Conservation (phyloP, 1,140 invertebrate species). For the Trichoplusia ni region DNA sequence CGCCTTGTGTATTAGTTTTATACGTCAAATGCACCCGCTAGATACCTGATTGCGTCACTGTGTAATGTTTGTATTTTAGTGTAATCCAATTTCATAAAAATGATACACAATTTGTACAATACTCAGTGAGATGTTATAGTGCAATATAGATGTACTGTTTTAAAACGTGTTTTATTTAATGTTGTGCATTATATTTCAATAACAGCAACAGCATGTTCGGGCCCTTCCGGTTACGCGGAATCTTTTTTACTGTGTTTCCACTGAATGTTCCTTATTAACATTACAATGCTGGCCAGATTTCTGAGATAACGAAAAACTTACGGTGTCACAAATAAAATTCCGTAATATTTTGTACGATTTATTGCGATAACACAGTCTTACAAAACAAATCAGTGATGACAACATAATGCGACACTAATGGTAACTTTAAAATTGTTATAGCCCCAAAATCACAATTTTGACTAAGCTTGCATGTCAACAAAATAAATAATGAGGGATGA, state of each 20-base stretch:
- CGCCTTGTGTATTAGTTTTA: conserved; percentile 5
- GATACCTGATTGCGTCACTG: conserved; percentile 38
- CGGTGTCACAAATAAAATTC: conserved; percentile 44
- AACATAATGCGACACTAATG: conserved; percentile 73
- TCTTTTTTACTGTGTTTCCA: too few species aligned
- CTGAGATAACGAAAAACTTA: too few species aligned
- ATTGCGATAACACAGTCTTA: conserved; percentile 79
- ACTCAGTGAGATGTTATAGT: conserved; percentile 79
- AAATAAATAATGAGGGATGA: conserved; percentile 19
- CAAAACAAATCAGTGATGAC: conserved; percentile 68
- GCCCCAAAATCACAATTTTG: conserved; percentile 63
- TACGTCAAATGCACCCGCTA: conserved; percentile 42
- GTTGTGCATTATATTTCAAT: too few species aligned
- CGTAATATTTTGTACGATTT: conserved; percentile 70
- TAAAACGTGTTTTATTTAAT: conserved; percentile 54
- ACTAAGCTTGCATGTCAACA: conserved; percentile 45
- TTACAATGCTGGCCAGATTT: too few species aligned
- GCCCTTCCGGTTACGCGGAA: too few species aligned
- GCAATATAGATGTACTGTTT: conserved; percentile 80
- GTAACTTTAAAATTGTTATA: conserved; percentile 71
- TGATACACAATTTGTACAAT: conserved; percentile 64
- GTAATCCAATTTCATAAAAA: conserved; percentile 41
- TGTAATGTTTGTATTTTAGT: conserved; percentile 41
- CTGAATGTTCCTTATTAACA: too few species aligned
- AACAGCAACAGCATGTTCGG: too few species aligned